Evolutionary conservation across 2,797 vertebrate genomes (phyloP).

Genomic region (Acropternis orthonyx): DNA sequence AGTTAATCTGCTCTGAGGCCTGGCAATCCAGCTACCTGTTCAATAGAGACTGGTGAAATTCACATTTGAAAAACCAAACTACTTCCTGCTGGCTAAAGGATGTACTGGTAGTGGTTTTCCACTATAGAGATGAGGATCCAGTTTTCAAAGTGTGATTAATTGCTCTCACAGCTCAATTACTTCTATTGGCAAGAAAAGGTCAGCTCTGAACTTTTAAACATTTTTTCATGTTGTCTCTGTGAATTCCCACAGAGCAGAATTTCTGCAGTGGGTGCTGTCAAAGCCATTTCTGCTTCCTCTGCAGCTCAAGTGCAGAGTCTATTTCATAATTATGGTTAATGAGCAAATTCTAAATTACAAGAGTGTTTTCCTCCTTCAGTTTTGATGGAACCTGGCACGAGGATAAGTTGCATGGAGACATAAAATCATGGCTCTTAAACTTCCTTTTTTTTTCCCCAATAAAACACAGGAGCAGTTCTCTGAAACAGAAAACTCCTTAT

Average conservation of each 20-base stretch:
- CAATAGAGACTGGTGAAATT: not conserved
- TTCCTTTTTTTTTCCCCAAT: not conserved
- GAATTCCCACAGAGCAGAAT: not conserved
- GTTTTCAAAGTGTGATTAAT: not conserved
- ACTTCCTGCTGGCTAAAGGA: not conserved
- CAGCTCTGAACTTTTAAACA: not conserved
- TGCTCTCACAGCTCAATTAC: not conserved
- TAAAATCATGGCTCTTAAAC: not conserved
- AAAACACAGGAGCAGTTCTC: not conserved
- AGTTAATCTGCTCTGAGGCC: not conserved
- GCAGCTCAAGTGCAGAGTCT: not conserved
- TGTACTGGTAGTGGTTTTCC: not conserved
- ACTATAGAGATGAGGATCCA: not conserved
- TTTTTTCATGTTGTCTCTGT: not conserved
- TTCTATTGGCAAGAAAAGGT: not conserved
- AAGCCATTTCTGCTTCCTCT: constrained; percentile 20
- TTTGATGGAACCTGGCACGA: not conserved
- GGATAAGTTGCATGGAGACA: not conserved
- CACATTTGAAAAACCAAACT: not conserved
- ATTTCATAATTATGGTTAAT: constrained; percentile 8
- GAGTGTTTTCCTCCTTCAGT: not conserved
- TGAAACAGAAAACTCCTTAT: not conserved
- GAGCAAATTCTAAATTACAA: not conserved
- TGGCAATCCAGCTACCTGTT: not conserved
- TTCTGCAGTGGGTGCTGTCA: not conserved